Evolutionary conservation across 2,113 vertebrate genomes (phyloP).

Genomic region (Tricholaema leucomelas): DNA sequence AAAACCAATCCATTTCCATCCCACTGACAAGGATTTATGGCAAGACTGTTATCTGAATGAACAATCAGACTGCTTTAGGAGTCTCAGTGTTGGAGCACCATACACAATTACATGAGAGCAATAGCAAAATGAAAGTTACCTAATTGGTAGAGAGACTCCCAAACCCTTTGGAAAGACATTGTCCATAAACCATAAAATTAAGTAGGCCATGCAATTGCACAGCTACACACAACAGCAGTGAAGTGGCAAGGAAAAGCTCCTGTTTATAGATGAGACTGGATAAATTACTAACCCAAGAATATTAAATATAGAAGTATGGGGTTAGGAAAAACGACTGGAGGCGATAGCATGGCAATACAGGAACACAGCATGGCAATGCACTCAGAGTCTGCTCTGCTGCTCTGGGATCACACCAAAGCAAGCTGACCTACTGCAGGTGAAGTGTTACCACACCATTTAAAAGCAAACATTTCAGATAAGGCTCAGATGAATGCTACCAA

Average conservation of each 20-base stretch:
- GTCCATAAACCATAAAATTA: conserved; percentile 26
- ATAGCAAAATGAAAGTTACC: conserved; percentile 10
- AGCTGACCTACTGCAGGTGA: not conserved
- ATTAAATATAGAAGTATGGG: not conserved
- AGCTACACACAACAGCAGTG: not conserved
- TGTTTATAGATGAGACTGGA: not conserved
- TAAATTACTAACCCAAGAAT: conserved; percentile 33
- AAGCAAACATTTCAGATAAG: not conserved
- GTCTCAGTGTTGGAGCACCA: not conserved
- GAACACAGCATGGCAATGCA: not conserved
- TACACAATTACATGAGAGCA: not conserved
- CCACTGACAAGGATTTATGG: not conserved
- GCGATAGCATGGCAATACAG: not conserved
- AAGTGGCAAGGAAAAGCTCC: conserved; percentile 32
- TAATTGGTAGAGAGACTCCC: not conserved
- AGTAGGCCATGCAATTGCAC: not conserved
- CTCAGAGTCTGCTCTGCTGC: not conserved
- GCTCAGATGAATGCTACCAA: not conserved
- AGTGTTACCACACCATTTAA: fast-evolving
- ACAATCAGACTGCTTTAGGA: conserved; percentile 47
- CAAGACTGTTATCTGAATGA: conserved; percentile 7
- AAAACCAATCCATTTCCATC: not conserved
- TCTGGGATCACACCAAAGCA: not conserved
- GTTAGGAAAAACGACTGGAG: not conserved
- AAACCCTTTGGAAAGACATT: conserved; percentile 11